These are phyloP conservation scores for Eulacestoma nigropectus DNA, from an alignment of 2,113 vertebrate genomes.

Conservation along the genomic window DNA sequence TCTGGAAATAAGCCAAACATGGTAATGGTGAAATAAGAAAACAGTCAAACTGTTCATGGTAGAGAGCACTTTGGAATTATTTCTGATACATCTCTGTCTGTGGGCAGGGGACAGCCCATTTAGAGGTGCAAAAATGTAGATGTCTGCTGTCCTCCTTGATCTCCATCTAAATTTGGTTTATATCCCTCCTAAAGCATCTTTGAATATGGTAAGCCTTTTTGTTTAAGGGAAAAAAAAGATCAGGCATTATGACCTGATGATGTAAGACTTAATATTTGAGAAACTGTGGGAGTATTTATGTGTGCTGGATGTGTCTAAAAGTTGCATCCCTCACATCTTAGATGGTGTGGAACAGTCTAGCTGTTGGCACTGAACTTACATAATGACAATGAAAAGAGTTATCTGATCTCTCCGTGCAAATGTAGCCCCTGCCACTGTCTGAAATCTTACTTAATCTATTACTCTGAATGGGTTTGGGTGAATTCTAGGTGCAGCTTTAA, in stretches of 20 bases:
- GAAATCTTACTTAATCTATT: not conserved
- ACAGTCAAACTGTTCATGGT: not conserved
- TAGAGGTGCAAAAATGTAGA: not conserved
- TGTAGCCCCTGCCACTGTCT: not conserved
- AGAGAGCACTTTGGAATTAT: not conserved
- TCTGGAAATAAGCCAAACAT: not conserved
- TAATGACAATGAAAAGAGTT: not conserved
- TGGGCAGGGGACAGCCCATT: not conserved
- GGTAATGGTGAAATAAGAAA: not conserved
- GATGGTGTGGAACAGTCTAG: not conserved
- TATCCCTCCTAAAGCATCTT: not conserved
- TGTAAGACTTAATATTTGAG: not conserved
- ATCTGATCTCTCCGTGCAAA: not conserved
- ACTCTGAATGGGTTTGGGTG: not conserved
- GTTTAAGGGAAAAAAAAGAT: not conserved
- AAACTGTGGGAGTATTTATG: not conserved
- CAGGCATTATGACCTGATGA: not conserved
- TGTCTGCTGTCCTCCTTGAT: not conserved
- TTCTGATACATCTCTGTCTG: not conserved
- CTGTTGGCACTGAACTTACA: not conserved
- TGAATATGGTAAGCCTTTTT: not conserved
- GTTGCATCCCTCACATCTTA: not conserved
- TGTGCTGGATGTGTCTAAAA: not conserved
- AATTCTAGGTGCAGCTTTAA: not conserved
- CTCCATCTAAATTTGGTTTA: not conserved